These are phyloP conservation scores for Heteromormyrus szaboi DNA, from an alignment of 2,797 vertebrate species.

Conservation along the genomic window DNA sequence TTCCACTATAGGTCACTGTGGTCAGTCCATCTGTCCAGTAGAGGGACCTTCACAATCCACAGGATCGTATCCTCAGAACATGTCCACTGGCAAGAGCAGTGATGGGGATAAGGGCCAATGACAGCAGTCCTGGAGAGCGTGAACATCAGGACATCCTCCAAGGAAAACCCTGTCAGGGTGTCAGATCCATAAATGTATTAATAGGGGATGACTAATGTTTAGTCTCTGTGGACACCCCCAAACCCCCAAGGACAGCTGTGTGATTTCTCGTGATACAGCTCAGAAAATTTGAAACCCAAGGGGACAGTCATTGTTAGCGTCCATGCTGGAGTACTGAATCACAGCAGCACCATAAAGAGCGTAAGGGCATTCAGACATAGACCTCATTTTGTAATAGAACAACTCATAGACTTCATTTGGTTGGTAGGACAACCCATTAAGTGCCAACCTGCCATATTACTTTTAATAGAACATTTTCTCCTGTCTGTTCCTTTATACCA, in stretches of 20 bases:
- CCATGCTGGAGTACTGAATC: not conserved
- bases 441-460: not conserved
- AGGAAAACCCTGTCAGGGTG: not conserved
- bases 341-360: not conserved
- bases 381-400: not conserved
- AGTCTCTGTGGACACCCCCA: not conserved
- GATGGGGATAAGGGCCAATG: not conserved
- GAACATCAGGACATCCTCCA: not conserved
- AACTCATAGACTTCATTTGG: not conserved
- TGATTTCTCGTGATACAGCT: not conserved
- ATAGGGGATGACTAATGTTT: not conserved
- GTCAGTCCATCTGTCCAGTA: not conserved
- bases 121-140: not conserved
- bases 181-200: not conserved
- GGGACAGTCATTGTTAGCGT: not conserved
- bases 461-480: not conserved
- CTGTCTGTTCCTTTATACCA: not conserved
- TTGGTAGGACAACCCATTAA: not conserved
- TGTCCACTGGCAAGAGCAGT: not conserved
- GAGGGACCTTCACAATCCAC: not conserved
- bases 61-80: not conserved
- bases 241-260: not conserved
- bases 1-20: not conserved
- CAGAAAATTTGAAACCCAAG: not conserved
- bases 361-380: not conserved